These are phyloP conservation scores for Apistogramma diplotaenia DNA, from an alignment of 2,113 vertebrate species.

Conservation along the genomic window DNA sequence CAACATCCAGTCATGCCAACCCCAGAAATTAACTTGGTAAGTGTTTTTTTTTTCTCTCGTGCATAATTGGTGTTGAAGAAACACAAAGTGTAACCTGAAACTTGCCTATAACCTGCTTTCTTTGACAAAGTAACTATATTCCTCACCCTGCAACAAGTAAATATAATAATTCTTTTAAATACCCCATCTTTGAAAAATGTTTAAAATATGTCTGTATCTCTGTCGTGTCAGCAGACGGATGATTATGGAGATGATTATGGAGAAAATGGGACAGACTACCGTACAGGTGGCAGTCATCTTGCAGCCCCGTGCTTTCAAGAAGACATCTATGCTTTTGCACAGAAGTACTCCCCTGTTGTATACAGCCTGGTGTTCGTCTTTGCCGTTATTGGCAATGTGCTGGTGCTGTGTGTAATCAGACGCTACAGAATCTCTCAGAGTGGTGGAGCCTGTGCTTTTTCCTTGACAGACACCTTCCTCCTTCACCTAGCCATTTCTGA, in stretches of 20 bases:
- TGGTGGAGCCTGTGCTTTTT: slow-evolving; percentile 69
- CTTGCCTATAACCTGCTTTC: background rate
- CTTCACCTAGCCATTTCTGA: slow-evolving; percentile 88
- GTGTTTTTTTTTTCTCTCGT: slow-evolving; percentile 1
- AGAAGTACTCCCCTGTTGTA: slow-evolving; percentile 58
- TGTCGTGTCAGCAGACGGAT: background rate
- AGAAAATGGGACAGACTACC: background rate
- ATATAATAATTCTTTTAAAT: background rate
- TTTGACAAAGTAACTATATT: too few relatives aligned
- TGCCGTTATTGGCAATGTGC: slow-evolving; percentile 79
- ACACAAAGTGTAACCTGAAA: background rate
- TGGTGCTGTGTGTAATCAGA: slow-evolving; percentile 82
- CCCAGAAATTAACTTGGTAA: slow-evolving; percentile 42
- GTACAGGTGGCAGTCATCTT: rapidly evolving
- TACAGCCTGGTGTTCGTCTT: slow-evolving; percentile 76
- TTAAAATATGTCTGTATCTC: background rate
- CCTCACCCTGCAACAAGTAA: too few relatives aligned
- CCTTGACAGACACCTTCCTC: slow-evolving; percentile 85
- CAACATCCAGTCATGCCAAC: slow-evolving; percentile 28
- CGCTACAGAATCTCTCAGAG: slow-evolving; percentile 71
- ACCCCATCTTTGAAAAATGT: background rate
- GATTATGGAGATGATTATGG: background rate
- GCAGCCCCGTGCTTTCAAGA: slow-evolving; percentile 52
- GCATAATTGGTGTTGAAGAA: background rate
- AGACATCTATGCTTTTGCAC: slow-evolving; percentile 52